Percentiles rank a stretch among this genome's conserved stretches.
These are phyloP conservation scores for Sinohyriopsis cumingii DNA, from an alignment of 2,888 invertebrate species.

Conservation along the genomic window DNA sequence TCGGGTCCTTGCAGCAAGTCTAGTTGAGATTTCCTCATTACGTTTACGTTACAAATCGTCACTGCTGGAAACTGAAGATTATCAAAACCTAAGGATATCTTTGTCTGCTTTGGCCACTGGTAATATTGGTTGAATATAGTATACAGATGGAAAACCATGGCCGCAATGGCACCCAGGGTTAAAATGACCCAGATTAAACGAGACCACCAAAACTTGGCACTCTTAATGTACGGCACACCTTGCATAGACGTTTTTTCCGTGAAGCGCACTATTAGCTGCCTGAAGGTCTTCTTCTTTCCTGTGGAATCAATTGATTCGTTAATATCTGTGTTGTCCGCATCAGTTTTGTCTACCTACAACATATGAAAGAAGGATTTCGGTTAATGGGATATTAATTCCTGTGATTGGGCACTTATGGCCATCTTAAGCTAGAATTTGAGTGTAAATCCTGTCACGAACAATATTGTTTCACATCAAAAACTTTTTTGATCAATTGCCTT, in stretches of 20 bases:
- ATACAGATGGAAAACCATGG: conserved; percentile 43
- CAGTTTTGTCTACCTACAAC: too few relatives aligned
- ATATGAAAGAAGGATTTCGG: too few relatives aligned
- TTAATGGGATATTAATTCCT: too few relatives aligned
- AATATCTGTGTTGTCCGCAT: not conserved
- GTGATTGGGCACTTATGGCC: too few relatives aligned
- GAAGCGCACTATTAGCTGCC: conserved; percentile 35
- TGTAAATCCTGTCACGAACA: too few relatives aligned
- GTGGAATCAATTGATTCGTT: conserved; percentile 24
- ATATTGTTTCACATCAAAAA: too few relatives aligned
- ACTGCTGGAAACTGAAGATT: conserved; percentile 32
- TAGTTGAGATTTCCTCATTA: conserved; percentile 20
- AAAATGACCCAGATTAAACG: conserved; percentile 43
- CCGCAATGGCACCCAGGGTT: conserved; percentile 27
- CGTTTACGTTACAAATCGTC: conserved; percentile 41
- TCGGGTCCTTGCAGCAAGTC: conserved; percentile 1
- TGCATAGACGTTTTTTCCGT: conserved; percentile 56
- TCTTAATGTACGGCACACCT: conserved; percentile 48
- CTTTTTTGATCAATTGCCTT: too few relatives aligned
- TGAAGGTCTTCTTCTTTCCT: conserved; percentile 40
- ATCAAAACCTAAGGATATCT: conserved; percentile 28
- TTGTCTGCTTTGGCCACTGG: conserved; percentile 36
- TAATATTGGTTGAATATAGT: conserved; percentile 37
- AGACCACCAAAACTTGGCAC: conserved; percentile 33
- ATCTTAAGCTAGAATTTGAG: too few relatives aligned